A percentile compares a stretch with the other conserved stretches of the same genome.
Evolutionary conservation across 2,797 vertebrate genomes (phyloP).

Genomic region (Mus spretus): DNA sequence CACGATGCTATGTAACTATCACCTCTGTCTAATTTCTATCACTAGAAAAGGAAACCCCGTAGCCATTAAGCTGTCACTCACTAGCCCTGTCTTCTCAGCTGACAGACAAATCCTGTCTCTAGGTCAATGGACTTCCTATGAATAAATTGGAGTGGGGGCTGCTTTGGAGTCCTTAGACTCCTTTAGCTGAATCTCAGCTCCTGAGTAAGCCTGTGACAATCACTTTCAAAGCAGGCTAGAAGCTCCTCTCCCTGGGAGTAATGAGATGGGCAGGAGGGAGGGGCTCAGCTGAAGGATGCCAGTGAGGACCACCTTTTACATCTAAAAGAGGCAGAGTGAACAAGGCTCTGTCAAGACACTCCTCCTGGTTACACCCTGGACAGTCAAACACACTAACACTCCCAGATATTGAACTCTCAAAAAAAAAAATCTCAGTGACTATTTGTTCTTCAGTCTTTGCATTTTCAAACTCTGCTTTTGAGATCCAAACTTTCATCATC

Average conservation of each 20-base stretch:
- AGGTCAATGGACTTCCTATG: neutral
- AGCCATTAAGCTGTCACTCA: neutral
- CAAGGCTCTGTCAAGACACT: neutral
- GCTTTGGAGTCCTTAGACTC: neutral
- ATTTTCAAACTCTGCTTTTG: conserved; percentile 22
- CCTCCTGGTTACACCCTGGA: neutral
- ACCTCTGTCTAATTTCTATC: neutral
- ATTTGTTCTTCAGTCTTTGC: neutral
- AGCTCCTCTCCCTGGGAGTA: neutral
- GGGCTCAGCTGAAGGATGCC: neutral
- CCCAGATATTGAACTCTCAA: neutral
- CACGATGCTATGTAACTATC: neutral
- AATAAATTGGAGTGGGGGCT: conserved; percentile 10
- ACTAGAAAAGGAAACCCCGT: neutral
- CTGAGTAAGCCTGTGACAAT: conserved; percentile 4
- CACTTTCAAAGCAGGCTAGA: conserved; percentile 50
- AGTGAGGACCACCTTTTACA: neutral
- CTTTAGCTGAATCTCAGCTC: neutral
- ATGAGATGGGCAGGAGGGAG: neutral
- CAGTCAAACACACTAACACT: neutral
- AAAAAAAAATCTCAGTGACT: neutral
- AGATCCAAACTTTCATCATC: neutral
- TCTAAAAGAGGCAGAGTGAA: neutral
- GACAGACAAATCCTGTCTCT: neutral
- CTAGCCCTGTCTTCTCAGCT: neutral